phyloP scores from a whole-genome alignment of 2,113 vertebrate genomes.

The Antechinus flavipes region DNA sequence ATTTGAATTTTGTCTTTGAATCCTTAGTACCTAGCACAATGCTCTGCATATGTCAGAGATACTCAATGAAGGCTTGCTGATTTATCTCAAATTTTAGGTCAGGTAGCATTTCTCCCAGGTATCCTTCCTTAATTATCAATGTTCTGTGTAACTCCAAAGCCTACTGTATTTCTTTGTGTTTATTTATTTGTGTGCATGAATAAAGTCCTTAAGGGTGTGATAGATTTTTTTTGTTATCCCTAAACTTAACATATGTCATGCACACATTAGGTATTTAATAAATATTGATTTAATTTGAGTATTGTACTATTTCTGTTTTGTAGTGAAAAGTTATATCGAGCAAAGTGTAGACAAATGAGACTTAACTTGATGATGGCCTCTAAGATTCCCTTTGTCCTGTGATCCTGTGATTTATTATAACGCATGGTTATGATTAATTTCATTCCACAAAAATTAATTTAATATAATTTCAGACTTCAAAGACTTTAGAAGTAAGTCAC shows the following conservation, averaged over 20 bases:
- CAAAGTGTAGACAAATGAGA: background rate
- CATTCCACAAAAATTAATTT: background rate
- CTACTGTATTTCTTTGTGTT: background rate
- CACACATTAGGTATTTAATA: background rate
- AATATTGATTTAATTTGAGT: background rate
- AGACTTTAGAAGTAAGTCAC: background rate
- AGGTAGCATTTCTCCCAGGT: background rate
- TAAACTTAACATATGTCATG: background rate
- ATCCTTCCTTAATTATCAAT: background rate
- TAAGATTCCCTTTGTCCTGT: background rate
- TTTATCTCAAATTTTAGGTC: background rate
- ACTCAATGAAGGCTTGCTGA: background rate
- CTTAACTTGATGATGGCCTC: background rate
- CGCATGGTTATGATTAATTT: background rate
- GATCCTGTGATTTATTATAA: background rate
- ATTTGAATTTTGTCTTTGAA: background rate
- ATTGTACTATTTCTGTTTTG: background rate
- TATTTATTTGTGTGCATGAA: conserved; percentile 4
- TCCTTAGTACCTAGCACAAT: background rate
- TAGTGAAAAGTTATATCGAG: background rate
- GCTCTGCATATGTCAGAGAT: background rate
- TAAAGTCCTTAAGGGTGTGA: background rate
- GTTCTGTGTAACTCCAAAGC: background rate
- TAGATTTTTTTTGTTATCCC: background rate
- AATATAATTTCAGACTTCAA: background rate